Conservation (phyloP, 2,113 vertebrate genomes). For the Atlantisia rogersi region DNA sequence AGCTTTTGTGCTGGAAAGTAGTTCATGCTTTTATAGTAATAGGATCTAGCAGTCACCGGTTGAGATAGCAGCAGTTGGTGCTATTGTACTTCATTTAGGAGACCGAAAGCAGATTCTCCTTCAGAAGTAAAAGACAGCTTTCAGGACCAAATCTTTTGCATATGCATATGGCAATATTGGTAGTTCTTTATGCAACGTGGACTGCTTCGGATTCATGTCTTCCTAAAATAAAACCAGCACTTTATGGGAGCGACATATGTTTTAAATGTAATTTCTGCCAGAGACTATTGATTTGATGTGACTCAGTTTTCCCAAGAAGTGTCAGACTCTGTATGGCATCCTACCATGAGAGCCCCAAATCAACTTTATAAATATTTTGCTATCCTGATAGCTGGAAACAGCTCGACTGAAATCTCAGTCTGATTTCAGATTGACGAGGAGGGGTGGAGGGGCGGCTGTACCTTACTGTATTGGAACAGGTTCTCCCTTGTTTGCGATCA, state of each 20-base stretch:
- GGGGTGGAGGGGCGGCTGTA: neutral
- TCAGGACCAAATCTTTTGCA: neutral
- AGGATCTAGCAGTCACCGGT: neutral
- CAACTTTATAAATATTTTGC: conserved; percentile 46
- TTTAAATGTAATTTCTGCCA: conserved; percentile 1
- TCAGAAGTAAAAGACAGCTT: neutral
- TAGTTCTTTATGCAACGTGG: neutral
- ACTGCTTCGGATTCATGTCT: neutral
- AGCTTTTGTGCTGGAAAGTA: conserved; percentile 24
- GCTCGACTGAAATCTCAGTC: neutral
- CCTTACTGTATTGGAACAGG: neutral
- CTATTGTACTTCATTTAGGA: conserved; percentile 14
- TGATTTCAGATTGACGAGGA: neutral
- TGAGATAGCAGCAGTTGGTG: conserved; percentile 14
- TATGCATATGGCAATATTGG: neutral
- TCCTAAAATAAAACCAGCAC: conserved; percentile 30
- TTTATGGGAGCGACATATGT: conserved; percentile 21
- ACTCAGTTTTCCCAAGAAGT: conserved; percentile 45
- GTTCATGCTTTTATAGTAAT: neutral
- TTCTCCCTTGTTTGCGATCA: neutral
- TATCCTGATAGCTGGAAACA: neutral
- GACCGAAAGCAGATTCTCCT: neutral
- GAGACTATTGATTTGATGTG: neutral
- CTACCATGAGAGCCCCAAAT: neutral
- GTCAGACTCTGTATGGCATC: conserved; percentile 38